Evolutionary conservation across 2,888 invertebrate genomes (phyloP), one percentile per base, ranked within the genome.

Genomic region (Colostygia pectinataria): DNA sequence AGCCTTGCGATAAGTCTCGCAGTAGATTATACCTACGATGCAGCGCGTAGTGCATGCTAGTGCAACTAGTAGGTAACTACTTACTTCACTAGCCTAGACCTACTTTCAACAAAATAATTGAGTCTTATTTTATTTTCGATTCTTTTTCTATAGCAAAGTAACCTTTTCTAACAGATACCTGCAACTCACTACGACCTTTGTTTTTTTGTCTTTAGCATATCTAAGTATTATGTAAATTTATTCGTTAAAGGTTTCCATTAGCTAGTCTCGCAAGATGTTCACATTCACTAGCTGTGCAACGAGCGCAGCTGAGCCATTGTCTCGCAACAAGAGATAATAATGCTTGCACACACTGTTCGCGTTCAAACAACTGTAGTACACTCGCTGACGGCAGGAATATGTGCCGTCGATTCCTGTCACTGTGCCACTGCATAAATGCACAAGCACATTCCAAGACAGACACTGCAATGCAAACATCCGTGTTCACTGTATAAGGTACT

Each of bases 51-150:
- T 64, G 59, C 63, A 53, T 49, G 54, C 46, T 55, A 57, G 50
- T 59, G 53, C 61, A 53, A 44, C 53, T 44, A 29, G 44, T 58
- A n/a, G n/a, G n/a, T n/a, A n/a, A n/a, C n/a, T 55, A 63, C 59
- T n/a, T 62, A 51, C 55, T 62, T 61, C n/a, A 49, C 53, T 52
- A 53, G 65, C 66, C 73, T 71, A 74, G 71, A 72, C 70, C 71
- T 66, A 74, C 59, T 65, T 71, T 52, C 61, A 68, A 66, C 61
- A 69, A 62, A 60, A 57, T 38, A 20, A 40, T 44, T 48, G 31
- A 27, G 32, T 48, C 34, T 32, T 39, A 36, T 40, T 24, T n/a
- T 2, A 29, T 34, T 15, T 38, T 7, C 8, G n/a, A 24, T 7
- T 36, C 20, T 43, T 41, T 44, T 41, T 37, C 10, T 32, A 36